A percentile compares a stretch with the other conserved stretches of the same genome.
phyloP scores from a whole-genome alignment of 2,797 vertebrate genomes.

The Cirrhinus molitorella region DNA sequence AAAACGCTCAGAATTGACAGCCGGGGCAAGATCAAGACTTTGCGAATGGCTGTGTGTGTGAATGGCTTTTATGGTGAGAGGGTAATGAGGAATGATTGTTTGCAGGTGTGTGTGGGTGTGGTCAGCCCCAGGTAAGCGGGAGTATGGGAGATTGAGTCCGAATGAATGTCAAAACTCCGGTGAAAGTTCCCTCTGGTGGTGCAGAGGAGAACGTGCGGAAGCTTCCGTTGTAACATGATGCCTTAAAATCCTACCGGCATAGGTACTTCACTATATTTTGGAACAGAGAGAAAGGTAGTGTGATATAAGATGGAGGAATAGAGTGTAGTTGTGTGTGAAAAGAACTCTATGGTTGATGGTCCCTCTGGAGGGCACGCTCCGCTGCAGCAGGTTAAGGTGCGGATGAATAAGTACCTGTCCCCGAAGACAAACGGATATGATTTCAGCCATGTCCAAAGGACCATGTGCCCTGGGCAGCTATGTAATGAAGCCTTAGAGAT shows the following conservation, averaged over 20 bases:
- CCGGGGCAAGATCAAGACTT: too few species aligned
- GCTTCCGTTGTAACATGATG: too few species aligned
- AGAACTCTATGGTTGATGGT: slow-evolving; percentile 55
- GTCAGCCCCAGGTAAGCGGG: too few species aligned
- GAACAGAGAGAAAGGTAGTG: neutral
- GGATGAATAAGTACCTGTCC: slow-evolving; percentile 61
- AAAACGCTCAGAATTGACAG: too few species aligned
- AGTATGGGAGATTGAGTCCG: too few species aligned
- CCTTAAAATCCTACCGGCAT: neutral
- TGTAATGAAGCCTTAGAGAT: slow-evolving; percentile 51
- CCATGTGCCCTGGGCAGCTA: slow-evolving; percentile 25
- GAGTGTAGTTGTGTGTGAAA: slow-evolving; percentile 43
- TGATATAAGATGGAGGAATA: slow-evolving; percentile 22
- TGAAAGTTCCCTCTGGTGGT: too few species aligned
- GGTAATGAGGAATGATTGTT: too few species aligned
- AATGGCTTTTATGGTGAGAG: too few species aligned
- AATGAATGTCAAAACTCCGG: too few species aligned
- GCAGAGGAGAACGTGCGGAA: too few species aligned
- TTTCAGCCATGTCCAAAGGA: slow-evolving; percentile 40
- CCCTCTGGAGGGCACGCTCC: slow-evolving; percentile 52
- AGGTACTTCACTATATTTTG: neutral
- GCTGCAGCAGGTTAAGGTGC: slow-evolving; percentile 54
- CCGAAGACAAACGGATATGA: slow-evolving; percentile 48
- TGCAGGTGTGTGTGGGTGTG: too few species aligned
- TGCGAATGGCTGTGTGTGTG: too few species aligned